Evolutionary conservation across 2,888 invertebrate species (phyloP).

Genomic region (Troides aeacus): DNA sequence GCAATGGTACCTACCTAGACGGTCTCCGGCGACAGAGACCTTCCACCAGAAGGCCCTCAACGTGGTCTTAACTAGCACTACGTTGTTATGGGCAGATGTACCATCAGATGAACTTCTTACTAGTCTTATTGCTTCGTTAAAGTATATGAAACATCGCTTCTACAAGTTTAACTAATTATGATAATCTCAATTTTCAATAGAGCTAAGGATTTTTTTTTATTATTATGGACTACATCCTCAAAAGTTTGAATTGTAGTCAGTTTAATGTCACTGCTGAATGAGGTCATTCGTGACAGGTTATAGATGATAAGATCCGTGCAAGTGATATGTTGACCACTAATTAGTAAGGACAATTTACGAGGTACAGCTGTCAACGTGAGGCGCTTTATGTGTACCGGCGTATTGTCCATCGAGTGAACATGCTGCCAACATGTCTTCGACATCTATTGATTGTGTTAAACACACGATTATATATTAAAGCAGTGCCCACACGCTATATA

Average conservation of each 20-base stretch:
- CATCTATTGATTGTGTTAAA: constrained; percentile 14
- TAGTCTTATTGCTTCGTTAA: too few species aligned
- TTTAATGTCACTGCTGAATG: neutral
- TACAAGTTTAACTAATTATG: too few species aligned
- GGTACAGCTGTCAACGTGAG: constrained; percentile 14
- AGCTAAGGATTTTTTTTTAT: too few species aligned
- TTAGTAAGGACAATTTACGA: constrained; percentile 18
- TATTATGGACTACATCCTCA: too few species aligned
- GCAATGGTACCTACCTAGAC: too few species aligned
- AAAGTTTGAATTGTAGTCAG: neutral
- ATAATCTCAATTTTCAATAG: too few species aligned
- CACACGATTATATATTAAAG: constrained; percentile 10
- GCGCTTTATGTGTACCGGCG: constrained; percentile 1
- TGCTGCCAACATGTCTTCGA: constrained; percentile 18
- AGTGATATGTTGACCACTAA: constrained; percentile 13
- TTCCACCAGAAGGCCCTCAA: too few species aligned
- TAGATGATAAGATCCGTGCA: constrained; percentile 7
- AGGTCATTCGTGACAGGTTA: neutral
- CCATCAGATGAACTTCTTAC: too few species aligned
- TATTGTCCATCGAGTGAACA: constrained; percentile 15
- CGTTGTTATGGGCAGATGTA: too few species aligned
- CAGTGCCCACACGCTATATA: neutral
- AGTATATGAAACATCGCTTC: too few species aligned
- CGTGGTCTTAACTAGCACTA: too few species aligned
- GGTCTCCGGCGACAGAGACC: too few species aligned